Evolutionary conservation across 1,140 invertebrate species (phyloP).

Genomic region (Dendroctonus ponderosae): DNA sequence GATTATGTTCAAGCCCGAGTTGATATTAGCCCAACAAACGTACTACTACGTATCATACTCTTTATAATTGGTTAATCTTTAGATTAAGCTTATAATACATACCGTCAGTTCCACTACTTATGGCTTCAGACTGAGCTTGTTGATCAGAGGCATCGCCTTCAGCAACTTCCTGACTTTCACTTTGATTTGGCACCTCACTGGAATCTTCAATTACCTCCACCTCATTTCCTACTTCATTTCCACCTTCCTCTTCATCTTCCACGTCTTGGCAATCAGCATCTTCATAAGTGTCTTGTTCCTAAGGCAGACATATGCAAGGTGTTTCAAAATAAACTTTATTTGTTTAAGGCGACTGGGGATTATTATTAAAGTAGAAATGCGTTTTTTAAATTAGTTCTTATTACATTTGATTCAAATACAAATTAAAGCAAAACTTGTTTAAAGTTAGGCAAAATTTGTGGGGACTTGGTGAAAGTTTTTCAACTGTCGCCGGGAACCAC

Average conservation of each 20-base stretch:
- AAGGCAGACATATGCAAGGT: conserved; percentile 5
- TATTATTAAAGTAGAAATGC: too few relatives aligned
- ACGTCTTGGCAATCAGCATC: conserved; percentile 51
- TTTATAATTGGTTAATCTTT: neutral
- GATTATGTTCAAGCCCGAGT: too few relatives aligned
- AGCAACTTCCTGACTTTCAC: conserved; percentile 41
- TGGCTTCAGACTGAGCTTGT: conserved; percentile 56
- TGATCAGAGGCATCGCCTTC: conserved; percentile 44
- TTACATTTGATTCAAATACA: too few relatives aligned
- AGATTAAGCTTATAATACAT: conserved; percentile 9
- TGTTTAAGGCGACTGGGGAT: too few relatives aligned
- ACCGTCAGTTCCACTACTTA: conserved; percentile 56
- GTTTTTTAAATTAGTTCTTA: too few relatives aligned
- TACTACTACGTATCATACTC: too few relatives aligned
- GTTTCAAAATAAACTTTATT: too few relatives aligned
- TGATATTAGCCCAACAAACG: too few relatives aligned
- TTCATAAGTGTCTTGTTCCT: conserved; percentile 50
- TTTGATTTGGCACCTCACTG: conserved; percentile 61
- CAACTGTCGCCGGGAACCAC: too few relatives aligned
- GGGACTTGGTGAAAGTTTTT: too few relatives aligned
- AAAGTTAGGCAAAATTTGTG: too few relatives aligned
- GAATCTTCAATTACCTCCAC: conserved; percentile 67
- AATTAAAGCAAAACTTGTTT: too few relatives aligned
- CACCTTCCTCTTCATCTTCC: conserved; percentile 55
- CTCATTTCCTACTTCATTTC: conserved; percentile 36